Evolutionary conservation across 2,888 invertebrate species (phyloP).

Genomic region (Rhopalosiphum nymphaeae): DNA sequence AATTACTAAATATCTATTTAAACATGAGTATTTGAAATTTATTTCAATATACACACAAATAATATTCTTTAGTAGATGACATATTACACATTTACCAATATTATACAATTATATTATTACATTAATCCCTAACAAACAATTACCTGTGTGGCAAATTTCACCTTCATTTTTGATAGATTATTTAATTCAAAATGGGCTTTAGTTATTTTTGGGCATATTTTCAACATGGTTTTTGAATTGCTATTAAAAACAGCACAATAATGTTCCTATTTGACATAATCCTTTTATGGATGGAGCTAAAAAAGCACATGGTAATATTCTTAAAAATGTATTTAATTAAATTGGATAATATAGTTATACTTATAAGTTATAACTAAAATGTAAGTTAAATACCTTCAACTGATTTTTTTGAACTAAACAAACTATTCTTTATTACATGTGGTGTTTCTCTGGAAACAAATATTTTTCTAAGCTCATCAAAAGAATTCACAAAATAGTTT

Average conservation of each 20-base stretch:
- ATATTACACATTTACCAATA: not conserved
- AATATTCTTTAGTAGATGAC: not conserved
- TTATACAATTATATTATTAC: not conserved
- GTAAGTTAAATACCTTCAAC: not conserved
- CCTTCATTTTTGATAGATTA: not conserved
- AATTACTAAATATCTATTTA: not conserved
- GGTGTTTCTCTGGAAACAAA: not conserved
- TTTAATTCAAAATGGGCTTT: not conserved
- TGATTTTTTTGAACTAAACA: constrained; percentile 8
- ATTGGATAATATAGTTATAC: too few species aligned
- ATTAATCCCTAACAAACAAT: not conserved
- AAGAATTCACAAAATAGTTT: not conserved
- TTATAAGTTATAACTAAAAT: too few species aligned
- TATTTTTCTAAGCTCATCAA: not conserved
- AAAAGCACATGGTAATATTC: too few species aligned
- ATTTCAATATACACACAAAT: not conserved
- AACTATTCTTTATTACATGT: not conserved
- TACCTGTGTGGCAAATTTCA: not conserved
- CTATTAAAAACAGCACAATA: not conserved
- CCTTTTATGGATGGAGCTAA: not conserved
- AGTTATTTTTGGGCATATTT: not conserved
- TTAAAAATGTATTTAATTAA: too few species aligned
- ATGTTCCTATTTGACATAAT: not conserved
- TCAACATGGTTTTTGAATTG: not conserved
- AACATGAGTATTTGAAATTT: not conserved